A percentile compares a stretch with the other conserved stretches of the same genome.
Evolutionary conservation across 2,888 invertebrate species (phyloP).

Genomic region (Magallana nippona): DNA sequence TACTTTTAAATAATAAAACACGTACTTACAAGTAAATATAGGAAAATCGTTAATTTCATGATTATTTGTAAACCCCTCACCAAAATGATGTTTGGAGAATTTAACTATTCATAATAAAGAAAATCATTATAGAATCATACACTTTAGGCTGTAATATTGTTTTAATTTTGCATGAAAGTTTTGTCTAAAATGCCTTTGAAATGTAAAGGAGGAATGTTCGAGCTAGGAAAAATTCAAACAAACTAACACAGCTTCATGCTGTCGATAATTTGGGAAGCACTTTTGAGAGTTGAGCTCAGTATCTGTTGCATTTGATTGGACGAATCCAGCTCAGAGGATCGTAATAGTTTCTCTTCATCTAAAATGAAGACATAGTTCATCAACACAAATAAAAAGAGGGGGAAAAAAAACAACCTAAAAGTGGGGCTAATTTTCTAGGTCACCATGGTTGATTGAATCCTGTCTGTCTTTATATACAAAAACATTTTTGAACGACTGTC

Average conservation of each 20-base stretch:
- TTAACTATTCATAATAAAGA: too few relatives aligned
- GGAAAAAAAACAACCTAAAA: neutral
- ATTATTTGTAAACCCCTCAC: too few relatives aligned
- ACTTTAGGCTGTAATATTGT: too few relatives aligned
- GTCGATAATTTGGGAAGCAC: constrained; percentile 3
- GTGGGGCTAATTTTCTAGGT: too few relatives aligned
- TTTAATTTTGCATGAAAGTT: neutral
- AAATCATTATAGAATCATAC: too few relatives aligned
- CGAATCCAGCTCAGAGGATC: constrained; percentile 5
- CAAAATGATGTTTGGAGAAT: too few relatives aligned
- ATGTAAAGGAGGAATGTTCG: neutral
- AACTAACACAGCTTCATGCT: constrained; percentile 24
- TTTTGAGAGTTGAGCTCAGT: constrained; percentile 5
- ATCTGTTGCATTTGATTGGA: constrained; percentile 29
- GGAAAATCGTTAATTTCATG: too few relatives aligned
- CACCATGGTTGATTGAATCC: too few relatives aligned
- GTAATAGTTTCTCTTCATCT: constrained; percentile 23
- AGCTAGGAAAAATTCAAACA: neutral
- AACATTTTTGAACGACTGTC: too few relatives aligned
- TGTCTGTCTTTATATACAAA: too few relatives aligned
- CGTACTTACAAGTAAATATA: too few relatives aligned
- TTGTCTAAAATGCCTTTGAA: neutral
- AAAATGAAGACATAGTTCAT: constrained; percentile 17
- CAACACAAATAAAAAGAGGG: neutral
- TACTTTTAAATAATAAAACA: too few relatives aligned